A percentile compares a stretch with the other conserved stretches of the same genome.
phyloP scores from a whole-genome alignment of 92 coral and sea anemone species.

The Epizoanthus rinbou region DNA sequence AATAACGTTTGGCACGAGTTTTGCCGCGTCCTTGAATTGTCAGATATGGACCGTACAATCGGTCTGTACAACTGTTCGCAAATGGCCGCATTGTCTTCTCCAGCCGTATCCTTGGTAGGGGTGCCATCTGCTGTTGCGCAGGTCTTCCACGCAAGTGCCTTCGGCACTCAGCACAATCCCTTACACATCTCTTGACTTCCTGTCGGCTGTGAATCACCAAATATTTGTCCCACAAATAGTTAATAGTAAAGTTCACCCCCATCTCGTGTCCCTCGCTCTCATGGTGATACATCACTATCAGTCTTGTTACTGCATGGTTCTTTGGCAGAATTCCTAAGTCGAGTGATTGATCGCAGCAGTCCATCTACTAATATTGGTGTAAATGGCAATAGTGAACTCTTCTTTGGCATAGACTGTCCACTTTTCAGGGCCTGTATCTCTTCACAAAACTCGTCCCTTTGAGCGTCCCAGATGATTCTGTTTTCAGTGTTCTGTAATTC shows the following conservation, averaged over 20 bases:
- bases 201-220: constrained; percentile 41
- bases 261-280: constrained; percentile 52
- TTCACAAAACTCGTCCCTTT: constrained; percentile 46
- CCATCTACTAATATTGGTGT: constrained; percentile 56
- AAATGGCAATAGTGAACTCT: constrained; percentile 44
- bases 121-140: constrained; percentile 48
- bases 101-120: constrained; percentile 47
- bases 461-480: constrained; percentile 50
- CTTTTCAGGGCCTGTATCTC: constrained; percentile 55
- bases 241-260: constrained; percentile 60
- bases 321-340: constrained; percentile 49
- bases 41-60: constrained; percentile 50
- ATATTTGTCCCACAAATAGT: constrained; percentile 50
- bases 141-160: constrained; percentile 34
- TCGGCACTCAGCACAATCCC: constrained; percentile 45
- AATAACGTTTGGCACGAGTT: constrained; percentile 56
- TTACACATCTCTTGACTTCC: constrained; percentile 38
- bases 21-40: constrained; percentile 57
- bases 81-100: constrained; percentile 51
- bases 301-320: constrained; percentile 32
- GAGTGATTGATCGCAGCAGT: constrained; percentile 53
- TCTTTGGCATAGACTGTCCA: constrained; percentile 36
- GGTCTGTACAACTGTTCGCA: constrained; percentile 53
- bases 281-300: constrained; percentile 42
- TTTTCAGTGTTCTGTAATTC: constrained; percentile 61